Evolutionary conservation across 2,113 vertebrate genomes (phyloP), one percentile per base, ranked within the genome.

Genomic region (Malurus elegans): DNA sequence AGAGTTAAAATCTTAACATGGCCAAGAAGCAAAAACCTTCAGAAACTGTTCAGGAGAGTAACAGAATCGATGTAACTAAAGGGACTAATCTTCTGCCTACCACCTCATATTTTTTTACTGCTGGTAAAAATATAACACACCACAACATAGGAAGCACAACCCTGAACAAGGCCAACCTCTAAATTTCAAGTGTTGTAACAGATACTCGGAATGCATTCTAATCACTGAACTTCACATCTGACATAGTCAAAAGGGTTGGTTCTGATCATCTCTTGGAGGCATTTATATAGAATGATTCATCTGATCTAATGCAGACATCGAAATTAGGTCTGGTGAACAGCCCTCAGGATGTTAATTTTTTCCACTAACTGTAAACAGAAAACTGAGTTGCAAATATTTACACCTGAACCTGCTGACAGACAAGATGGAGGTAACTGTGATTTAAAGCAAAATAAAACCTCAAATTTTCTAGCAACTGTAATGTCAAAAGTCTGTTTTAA

Each of bases 221-320:
- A 54, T 73, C 34, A 48, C 28, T 2, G 3, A 92, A 83, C 25
- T 65, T 82, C 18, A 73, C 4, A 48, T 65, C 45, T 90, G 45
- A 83, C 17, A 36, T 3, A 73, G 20, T n/a, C 38, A 79, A 14
- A 90, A 76, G 31, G 26, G 15, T 21, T 64, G 47, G n/a, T 85
- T 95, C 75, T 87, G 71, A 65, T 75, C 29, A 47, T 69, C 50
- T 31, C 71, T 76, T 45, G 18, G 50, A 92, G 75, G 86, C n/a
- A 91, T 76, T 95, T 90, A 18, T 57, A 86, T 48, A 53, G 54
- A 83, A 93, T 57, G 71, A 92, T 48, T 95, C 50, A 88, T 79
- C 67, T 73, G 17, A 76, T 80, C 42, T 76, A 90, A 57, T 26
- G 19, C 29, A 85, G 75, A 86, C 45, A 79, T 73, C 65, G 90